Evolutionary conservation across 53 echinoderm and acorn worm species (phyloP).

Genomic region (Paracentrotus lividus): DNA sequence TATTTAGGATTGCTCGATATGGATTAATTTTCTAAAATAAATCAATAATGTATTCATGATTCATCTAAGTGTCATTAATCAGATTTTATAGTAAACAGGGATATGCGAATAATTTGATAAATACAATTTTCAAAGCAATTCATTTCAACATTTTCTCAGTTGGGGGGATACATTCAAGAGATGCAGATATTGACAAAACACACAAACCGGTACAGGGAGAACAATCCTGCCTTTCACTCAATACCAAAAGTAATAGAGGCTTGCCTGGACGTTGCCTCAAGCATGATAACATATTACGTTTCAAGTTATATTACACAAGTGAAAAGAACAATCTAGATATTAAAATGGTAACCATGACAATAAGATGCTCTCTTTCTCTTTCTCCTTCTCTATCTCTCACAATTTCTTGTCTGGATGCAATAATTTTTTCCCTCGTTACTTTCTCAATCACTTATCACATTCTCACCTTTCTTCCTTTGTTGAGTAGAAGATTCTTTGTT

Average conservation of each 20-base stretch:
- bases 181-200: background rate
- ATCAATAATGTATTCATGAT: background rate
- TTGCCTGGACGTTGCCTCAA: background rate
- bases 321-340: conserved; percentile 37
- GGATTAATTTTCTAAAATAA: background rate
- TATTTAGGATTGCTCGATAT: background rate
- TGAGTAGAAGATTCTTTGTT: no score
- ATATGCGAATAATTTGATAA: background rate
- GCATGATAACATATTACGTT: conserved; percentile 39
- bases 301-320: background rate
- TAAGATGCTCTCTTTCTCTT: background rate
- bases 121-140: background rate
- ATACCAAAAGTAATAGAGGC: background rate
- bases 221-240: background rate
- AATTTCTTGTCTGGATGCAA: no score
- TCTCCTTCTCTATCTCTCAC: background rate
- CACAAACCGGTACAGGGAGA: background rate
- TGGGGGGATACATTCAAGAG: background rate
- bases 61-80: background rate
- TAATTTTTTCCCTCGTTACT: background rate
- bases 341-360: conserved; percentile 32
- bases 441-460: background rate
- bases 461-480: no score
- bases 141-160: background rate
- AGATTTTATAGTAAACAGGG: background rate